A percentile compares a stretch with the other conserved stretches of the same genome.
Evolutionary conservation across 64 coral and sea anemone species (phyloP).

Genomic region (Cladopsammia gracilis): DNA sequence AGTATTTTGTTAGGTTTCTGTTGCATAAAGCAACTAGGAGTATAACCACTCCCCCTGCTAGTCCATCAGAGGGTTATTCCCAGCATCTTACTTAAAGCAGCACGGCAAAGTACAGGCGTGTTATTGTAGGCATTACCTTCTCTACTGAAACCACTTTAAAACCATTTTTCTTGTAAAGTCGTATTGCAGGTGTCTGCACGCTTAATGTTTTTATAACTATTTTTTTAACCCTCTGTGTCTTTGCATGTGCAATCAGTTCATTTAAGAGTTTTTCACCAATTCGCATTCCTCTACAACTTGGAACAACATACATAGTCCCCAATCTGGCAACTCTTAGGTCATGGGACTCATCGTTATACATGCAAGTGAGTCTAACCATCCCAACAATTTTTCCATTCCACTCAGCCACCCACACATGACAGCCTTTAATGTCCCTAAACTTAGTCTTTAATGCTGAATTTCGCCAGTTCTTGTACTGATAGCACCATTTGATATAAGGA

Average conservation of each 20-base stretch:
- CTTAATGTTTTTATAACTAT: background rate
- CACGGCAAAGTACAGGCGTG: too few species aligned
- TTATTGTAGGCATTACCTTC: background rate
- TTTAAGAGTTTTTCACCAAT: conserved; percentile 1
- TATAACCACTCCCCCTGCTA: too few species aligned
- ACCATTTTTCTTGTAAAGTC: conserved; percentile 26
- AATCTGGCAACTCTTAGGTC: conserved; percentile 5
- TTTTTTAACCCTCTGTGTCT: background rate
- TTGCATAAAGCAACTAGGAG: too few species aligned
- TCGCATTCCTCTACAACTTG: background rate
- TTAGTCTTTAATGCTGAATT: background rate
- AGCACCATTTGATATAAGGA: too few species aligned
- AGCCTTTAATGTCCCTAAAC: conserved; percentile 27
- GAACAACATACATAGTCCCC: conserved; percentile 34
- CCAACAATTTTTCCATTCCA: conserved; percentile 25
- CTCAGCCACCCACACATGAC: conserved; percentile 43
- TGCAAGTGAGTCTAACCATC: conserved; percentile 33
- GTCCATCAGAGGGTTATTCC: too few species aligned
- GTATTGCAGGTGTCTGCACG: background rate
- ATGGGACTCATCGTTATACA: background rate
- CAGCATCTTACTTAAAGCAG: too few species aligned
- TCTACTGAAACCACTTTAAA: background rate
- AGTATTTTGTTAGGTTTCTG: too few species aligned
- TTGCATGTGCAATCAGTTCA: conserved; percentile 6
- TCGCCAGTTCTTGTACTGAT: too few species aligned